Percentiles rank a stretch among this genome's conserved stretches.
phyloP scores from a whole-genome alignment of 2,113 vertebrate genomes.

The Melospiza georgiana region DNA sequence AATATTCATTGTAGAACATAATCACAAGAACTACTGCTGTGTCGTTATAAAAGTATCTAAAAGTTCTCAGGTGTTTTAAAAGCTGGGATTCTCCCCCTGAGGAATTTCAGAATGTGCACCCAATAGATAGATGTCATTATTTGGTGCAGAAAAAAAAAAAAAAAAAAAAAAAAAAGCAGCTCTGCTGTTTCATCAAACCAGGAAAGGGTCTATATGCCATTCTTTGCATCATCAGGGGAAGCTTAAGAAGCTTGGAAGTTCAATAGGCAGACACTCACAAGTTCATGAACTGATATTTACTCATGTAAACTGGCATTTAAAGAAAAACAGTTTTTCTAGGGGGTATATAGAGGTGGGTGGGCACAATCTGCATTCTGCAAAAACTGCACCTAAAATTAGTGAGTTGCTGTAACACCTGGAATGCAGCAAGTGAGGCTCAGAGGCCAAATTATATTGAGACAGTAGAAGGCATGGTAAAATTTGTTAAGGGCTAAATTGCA shows the following conservation, averaged over 20 bases:
- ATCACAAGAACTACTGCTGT: background rate
- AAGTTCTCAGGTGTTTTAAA: background rate
- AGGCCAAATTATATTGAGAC: background rate
- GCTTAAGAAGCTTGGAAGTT: background rate
- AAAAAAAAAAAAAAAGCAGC: background rate
- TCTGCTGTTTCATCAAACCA: background rate
- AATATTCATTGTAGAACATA: background rate
- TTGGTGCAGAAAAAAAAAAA: background rate
- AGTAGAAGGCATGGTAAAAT: background rate
- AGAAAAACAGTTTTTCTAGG: background rate
- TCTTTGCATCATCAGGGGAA: background rate
- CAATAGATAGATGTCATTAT: background rate
- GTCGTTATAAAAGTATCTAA: background rate
- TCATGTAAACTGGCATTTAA: background rate
- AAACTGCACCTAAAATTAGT: background rate
- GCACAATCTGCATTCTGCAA: background rate
- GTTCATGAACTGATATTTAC: background rate
- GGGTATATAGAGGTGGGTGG: background rate
- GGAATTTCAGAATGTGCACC: background rate
- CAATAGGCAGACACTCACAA: background rate
- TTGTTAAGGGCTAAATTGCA: background rate
- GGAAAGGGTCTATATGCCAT: background rate
- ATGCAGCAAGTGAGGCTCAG: background rate
- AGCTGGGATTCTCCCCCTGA: background rate
- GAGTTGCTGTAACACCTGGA: background rate